These are phyloP conservation scores for Tipula vernalis DNA, from an alignment of 2,888 invertebrate genomes.

Conservation along the genomic window DNA sequence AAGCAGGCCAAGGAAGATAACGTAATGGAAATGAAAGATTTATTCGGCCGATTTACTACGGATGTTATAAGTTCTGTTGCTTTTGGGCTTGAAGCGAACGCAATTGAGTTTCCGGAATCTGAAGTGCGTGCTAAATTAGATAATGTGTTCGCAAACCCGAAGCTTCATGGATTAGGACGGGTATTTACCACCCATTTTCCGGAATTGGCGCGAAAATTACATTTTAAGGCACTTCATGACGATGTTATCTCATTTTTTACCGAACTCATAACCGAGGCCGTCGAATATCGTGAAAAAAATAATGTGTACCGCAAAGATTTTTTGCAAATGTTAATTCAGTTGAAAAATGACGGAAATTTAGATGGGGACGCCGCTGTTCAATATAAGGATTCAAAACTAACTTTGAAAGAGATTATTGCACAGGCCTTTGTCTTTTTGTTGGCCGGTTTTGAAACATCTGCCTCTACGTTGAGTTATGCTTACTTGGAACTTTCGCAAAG, in stretches of 20 bases:
- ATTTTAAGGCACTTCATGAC: slow-evolving; percentile 12
- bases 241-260: slow-evolving; percentile 15
- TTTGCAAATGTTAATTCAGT: background rate
- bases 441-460: slow-evolving; percentile 38
- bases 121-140: slow-evolving; percentile 21
- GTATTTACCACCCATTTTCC: slow-evolving; percentile 20
- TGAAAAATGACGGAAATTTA: background rate
- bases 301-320: background rate
- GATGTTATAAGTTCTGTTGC: slow-evolving; percentile 24
- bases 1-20: background rate
- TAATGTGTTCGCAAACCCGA: slow-evolving; percentile 15
- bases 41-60: slow-evolving; percentile 17
- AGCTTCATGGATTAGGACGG: slow-evolving; percentile 10
- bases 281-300: background rate
- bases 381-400: slow-evolving; percentile 20
- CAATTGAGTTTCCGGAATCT: slow-evolving; percentile 20
- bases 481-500: slow-evolving; percentile 35
- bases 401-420: slow-evolving; percentile 24
- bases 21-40: slow-evolving; percentile 17
- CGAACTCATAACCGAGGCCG: background rate
- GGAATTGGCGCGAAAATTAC: slow-evolving; percentile 13
- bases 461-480: slow-evolving; percentile 31
- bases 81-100: slow-evolving; percentile 27
- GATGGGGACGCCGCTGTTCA: background rate
- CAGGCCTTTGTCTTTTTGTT: slow-evolving; percentile 37